A percentile compares a stretch with the other conserved stretches of the same genome.
phyloP scores from a whole-genome alignment of 2,797 vertebrate genomes.

The Anableps anableps region DNA sequence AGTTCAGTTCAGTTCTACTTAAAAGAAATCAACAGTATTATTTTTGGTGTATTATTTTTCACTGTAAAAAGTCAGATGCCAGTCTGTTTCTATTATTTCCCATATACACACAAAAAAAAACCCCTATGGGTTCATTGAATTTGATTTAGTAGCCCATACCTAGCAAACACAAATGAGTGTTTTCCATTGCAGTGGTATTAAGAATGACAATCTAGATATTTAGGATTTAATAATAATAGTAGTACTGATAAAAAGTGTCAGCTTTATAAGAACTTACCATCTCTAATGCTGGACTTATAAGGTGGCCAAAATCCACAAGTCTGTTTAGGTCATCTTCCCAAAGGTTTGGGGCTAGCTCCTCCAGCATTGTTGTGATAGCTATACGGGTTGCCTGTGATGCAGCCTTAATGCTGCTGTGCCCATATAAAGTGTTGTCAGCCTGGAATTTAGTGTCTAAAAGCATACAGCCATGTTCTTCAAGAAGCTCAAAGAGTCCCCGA shows the following conservation, averaged over 20 bases:
- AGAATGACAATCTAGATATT: background rate
- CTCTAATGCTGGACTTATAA: constrained; percentile 87
- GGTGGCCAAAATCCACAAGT: constrained; percentile 87
- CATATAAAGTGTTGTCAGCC: constrained; percentile 37
- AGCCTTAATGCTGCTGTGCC: constrained; percentile 27
- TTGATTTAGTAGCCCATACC: background rate
- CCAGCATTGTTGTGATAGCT: constrained; percentile 86
- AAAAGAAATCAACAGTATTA: background rate
- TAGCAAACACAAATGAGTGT: background rate
- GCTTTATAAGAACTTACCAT: constrained; percentile 74
- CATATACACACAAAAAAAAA: background rate
- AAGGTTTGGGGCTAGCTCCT: constrained; percentile 87
- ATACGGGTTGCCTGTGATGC: constrained; percentile 79
- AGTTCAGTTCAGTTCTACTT: background rate
- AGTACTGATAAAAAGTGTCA: background rate
- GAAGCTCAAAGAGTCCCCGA: constrained; percentile 82
- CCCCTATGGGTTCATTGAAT: background rate
- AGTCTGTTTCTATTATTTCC: background rate
- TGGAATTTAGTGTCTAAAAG: constrained; percentile 86
- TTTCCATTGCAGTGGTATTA: background rate
- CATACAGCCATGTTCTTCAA: constrained; percentile 78
- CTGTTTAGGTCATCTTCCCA: constrained; percentile 88
- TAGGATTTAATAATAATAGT: background rate
- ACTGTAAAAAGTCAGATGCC: background rate
- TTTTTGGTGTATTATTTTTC: background rate